These are phyloP conservation scores for Drosophila nikananu DNA, from an alignment of 1,140 invertebrate species.

Conservation along the genomic window DNA sequence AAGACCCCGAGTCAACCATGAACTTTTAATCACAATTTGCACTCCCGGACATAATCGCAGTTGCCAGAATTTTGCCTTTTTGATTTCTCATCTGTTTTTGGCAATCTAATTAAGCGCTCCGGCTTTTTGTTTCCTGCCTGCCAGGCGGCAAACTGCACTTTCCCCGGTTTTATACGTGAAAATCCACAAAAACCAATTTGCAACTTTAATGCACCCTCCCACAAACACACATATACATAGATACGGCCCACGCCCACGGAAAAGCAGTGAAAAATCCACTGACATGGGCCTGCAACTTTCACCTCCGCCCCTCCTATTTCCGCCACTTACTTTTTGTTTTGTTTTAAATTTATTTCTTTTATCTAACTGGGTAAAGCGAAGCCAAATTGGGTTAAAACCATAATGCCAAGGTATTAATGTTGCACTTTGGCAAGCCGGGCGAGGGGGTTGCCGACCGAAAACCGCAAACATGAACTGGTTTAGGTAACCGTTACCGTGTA, in stretches of 20 bases:
- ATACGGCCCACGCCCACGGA: conserved; percentile 27
- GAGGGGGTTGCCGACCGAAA: conserved; percentile 16
- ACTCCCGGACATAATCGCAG: conserved; percentile 10
- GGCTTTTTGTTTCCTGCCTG: conserved; percentile 38
- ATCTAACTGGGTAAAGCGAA: conserved; percentile 43
- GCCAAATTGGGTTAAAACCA: conserved; percentile 77
- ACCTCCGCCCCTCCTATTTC: conserved; percentile 21
- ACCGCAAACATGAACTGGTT: conserved; percentile 53
- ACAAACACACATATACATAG: conserved; percentile 10
- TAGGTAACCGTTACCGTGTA: conserved; percentile 20
- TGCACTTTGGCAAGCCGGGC: conserved; percentile 31
- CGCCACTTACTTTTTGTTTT: conserved; percentile 10
- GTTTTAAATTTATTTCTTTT: conserved; percentile 29
- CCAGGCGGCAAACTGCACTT: conserved; percentile 33
- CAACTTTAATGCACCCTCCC: conserved; percentile 52
- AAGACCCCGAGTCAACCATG: conserved; percentile 31
- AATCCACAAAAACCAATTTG: conserved; percentile 63
- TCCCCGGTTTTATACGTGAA: conserved; percentile 24
- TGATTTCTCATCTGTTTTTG: conserved; percentile 52
- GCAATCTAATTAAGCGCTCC: conserved; percentile 57
- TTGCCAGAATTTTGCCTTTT: conserved; percentile 44
- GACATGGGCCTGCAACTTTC: conserved; percentile 43
- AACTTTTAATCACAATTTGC: conserved; percentile 57
- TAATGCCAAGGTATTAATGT: conserved; percentile 76
- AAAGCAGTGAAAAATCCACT: conserved; percentile 47